phyloP scores from a whole-genome alignment of 1,140 invertebrate genomes.

The Oppia nitens region DNA sequence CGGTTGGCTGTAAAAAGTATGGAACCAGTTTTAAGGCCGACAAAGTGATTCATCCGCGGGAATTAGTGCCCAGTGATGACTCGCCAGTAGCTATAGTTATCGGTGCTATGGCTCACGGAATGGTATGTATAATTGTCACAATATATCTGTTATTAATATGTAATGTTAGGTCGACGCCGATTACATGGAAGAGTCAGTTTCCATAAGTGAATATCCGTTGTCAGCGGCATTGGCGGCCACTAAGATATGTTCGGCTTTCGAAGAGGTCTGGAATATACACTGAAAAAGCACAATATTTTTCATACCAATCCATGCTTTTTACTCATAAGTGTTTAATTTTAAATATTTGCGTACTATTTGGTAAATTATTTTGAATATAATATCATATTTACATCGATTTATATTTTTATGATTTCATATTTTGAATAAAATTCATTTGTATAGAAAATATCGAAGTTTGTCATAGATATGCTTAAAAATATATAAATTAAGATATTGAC shows the following conservation, averaged over 20 bases:
- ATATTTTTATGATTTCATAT: no score
- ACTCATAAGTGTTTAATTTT: no score
- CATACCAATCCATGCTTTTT: no score
- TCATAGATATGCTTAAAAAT: no score
- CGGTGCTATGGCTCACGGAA: slow-evolving; percentile 94
- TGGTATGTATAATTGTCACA: slow-evolving; percentile 35
- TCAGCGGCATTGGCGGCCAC: slow-evolving; percentile 89
- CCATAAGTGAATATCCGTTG: slow-evolving; percentile 88
- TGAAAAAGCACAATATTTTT: no score
- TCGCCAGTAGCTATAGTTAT: slow-evolving; percentile 59
- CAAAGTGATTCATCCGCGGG: slow-evolving; percentile 51
- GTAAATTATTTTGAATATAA: no score
- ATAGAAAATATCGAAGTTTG: no score
- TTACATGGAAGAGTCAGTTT: slow-evolving; percentile 74
- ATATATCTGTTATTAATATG: no score
- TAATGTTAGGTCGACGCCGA: slow-evolving; percentile 51
- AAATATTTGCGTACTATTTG: no score
- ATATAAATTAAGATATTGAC: no score
- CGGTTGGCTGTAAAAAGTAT: slow-evolving; percentile 81
- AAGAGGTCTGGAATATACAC: slow-evolving; percentile 79
- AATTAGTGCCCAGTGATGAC: slow-evolving; percentile 62
- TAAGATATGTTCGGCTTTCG: slow-evolving; percentile 91
- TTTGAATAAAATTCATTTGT: no score
- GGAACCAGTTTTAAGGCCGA: slow-evolving; percentile 75
- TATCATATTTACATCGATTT: no score